Base-by-base conservation (phyloP, 2,888 invertebrate genomes). In the Tenthredo livida region DNA sequence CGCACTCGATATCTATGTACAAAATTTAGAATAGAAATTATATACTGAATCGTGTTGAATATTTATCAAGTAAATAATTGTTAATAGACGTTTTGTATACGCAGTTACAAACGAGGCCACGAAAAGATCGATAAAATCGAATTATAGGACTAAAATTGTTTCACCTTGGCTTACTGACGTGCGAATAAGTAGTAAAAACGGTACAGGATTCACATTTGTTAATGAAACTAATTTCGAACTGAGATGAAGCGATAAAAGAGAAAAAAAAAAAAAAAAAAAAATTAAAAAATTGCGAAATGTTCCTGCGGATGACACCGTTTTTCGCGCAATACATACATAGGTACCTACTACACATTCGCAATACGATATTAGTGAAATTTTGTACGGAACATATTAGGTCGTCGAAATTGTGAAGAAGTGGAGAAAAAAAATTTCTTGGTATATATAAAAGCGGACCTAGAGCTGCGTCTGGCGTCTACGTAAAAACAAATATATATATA, bases 41-140 rank as follows among this genome's bases (percentile, higher is more conserved):
- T n/a, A n/a, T 50, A n/a, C n/a, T 10, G 17, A 1, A 54, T n/a
- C n/a, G 54, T 1, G n/a, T n/a, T 54, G 54, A 54, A 54, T 54
- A 54, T 54, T 21, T 1, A 61, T 21, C 33, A 9, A 21, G 10
- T 12, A 61, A 61, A 61, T 10, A 25, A 10, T 25, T 25, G 10
- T 21, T 25, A 9, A 21, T 61, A 17, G 5, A 67, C 2, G 33
- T 6, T 21, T 17, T 21, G 21, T 12, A 17, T 21, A 43, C 21
- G 1, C 7, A 54, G 10, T n/a, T 61, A 9, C n/a, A 61, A 61
- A 58, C 61, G n/a, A 80, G 58, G 80, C 61, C 61, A 61, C 33
- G 21, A 17, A 21, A 37, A 61, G 77, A 80, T 80, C 80, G 80
- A 80, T 80, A 80, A 61, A 61, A 80, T 80, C 80, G 58, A 80